These are phyloP conservation scores for Telmatochromis brachygnathus DNA, from an alignment of 2,113 vertebrate genomes.

Conservation along the genomic window DNA sequence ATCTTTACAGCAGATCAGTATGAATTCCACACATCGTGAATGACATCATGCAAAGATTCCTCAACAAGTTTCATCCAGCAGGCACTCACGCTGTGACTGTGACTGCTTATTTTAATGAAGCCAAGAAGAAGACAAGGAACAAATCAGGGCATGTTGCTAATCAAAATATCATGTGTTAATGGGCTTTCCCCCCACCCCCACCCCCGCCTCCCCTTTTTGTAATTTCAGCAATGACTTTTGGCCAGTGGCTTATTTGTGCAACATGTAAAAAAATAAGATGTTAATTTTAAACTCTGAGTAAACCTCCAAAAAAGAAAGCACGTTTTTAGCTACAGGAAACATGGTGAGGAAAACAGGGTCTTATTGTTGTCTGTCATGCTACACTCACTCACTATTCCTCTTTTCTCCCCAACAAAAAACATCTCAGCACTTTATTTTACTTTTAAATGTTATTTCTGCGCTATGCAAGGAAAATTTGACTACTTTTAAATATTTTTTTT, in stretches of 20 bases:
- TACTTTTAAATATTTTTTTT: not conserved
- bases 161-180: slow-evolving; percentile 16
- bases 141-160: slow-evolving; percentile 28
- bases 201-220: not conserved
- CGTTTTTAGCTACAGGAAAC: not conserved
- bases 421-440: not conserved
- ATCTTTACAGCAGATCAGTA: slow-evolving; percentile 25
- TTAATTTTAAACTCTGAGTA: not conserved
- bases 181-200: not conserved
- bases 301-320: not conserved
- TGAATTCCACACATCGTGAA: slow-evolving; percentile 45
- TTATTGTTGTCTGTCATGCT: not conserved
- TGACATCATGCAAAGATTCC: slow-evolving; percentile 65
- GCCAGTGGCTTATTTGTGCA: not conserved
- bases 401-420: not conserved
- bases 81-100: not conserved
- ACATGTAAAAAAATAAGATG: not conserved
- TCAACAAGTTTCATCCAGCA: slow-evolving; percentile 61
- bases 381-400: not conserved
- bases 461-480: not conserved
- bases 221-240: not conserved
- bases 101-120: slow-evolving; percentile 35
- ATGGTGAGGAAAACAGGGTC: not conserved
- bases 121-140: slow-evolving; percentile 2
- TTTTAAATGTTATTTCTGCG: not conserved